Evolutionary conservation across 2,113 vertebrate species (phyloP), one percentile per base, ranked within the genome.

Genomic region (Baryphthengus martii): DNA sequence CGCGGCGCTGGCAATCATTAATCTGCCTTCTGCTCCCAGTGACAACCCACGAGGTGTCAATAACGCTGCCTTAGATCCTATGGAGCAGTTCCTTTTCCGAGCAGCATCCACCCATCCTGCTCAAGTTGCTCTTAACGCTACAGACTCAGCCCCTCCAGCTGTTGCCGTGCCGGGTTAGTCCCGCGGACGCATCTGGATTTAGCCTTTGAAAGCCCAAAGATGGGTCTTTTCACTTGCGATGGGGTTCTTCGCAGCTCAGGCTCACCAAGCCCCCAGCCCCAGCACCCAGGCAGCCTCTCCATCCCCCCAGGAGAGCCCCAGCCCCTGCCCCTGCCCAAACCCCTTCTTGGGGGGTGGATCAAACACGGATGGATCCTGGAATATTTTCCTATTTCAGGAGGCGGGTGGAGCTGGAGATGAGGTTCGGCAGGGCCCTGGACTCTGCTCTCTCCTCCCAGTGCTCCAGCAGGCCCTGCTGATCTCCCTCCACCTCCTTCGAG

Each of bases 171-270:
- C 53, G 0, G 4, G 15, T 33, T 15, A 24, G 68, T 80, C 44
- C 55, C 3, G 1, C 5, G 5, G 35, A 0, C 12, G 4, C 44
- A 6, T 18, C 67, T 37, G 23, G 44, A 26, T 61, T 6, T 16
- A 11, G 5, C 40, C 31, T 53, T 15, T 29, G 13, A 2, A 8
- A 70, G 73, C 45, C 12, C 56, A 5, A 16, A 4, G 2, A 23
- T 0, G 2, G 33, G 18, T 5, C 15, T 55, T 44, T 17, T 2
- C 9, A 33, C 4, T 3, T 6, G 6, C 0, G 5, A 3, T 7
- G 5, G 2, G 2, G 29, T 61, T 40, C 6, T 39, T 13, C 15
- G 26, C 28, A 4, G 31, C 29, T 37, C 39, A 17, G n/a, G 3
- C 26, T 4, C 62, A 7, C 28, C 9, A 0, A 65, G n/a, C 35